phyloP scores from a whole-genome alignment of 2,797 vertebrate genomes.

The Darevskia mixta region DNA sequence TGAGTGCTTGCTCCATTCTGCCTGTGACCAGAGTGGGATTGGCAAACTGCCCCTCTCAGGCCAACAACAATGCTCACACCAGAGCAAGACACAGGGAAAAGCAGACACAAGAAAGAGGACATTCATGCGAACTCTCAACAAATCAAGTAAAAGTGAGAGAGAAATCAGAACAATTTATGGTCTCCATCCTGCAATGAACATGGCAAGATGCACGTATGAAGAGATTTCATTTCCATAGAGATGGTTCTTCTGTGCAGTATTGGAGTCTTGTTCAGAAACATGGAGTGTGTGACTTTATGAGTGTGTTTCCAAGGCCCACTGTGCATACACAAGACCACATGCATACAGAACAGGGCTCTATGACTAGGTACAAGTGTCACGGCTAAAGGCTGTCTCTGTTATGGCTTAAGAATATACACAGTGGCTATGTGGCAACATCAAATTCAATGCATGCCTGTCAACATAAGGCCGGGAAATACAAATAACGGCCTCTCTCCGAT shows the following conservation, averaged over 20 bases:
- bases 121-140: too few relatives aligned
- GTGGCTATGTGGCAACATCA: background rate
- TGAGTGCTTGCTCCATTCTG: too few relatives aligned
- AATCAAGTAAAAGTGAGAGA: too few relatives aligned
- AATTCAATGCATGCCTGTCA: background rate
- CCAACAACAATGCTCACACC: too few relatives aligned
- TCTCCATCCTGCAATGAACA: background rate
- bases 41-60: background rate
- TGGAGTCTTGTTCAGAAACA: background rate
- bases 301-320: background rate
- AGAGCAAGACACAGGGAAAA: background rate
- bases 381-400: background rate
- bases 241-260: too few relatives aligned
- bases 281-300: background rate
- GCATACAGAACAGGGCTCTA: background rate
- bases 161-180: too few relatives aligned
- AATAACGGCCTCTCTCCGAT: background rate
- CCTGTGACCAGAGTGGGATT: too few relatives aligned
- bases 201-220: background rate
- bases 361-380: background rate
- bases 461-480: background rate
- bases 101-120: background rate
- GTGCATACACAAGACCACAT: background rate
- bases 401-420: background rate
- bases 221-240: background rate